phyloP scores from a whole-genome alignment of 2,797 vertebrate genomes.

The Thripadectes ignobilis region DNA sequence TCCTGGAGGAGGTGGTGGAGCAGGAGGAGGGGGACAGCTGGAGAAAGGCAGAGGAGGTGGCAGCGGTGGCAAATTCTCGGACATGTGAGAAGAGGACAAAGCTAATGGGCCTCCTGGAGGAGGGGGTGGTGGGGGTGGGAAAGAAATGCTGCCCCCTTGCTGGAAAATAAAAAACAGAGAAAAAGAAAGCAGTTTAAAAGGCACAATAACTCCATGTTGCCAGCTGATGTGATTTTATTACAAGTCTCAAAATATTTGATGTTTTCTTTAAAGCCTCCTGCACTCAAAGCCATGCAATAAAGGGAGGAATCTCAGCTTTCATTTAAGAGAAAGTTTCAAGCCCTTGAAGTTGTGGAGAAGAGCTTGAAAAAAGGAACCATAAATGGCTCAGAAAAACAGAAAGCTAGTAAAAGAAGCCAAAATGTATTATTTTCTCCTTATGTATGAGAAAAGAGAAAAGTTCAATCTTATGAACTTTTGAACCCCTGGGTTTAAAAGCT shows the following conservation, averaged over 20 bases:
- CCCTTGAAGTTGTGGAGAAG: slow-evolving; percentile 14
- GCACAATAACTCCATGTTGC: slow-evolving; percentile 16
- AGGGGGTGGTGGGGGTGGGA: slow-evolving; percentile 80
- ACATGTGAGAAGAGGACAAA: slow-evolving; percentile 65
- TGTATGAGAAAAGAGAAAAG: slow-evolving; percentile 28
- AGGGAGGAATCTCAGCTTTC: slow-evolving; percentile 59
- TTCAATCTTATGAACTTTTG: slow-evolving; percentile 43
- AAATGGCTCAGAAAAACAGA: slow-evolving; percentile 56
- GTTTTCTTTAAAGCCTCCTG: slow-evolving; percentile 57
- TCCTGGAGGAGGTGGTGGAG: slow-evolving; percentile 78
- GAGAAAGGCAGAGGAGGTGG: slow-evolving; percentile 85
- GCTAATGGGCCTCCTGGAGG: slow-evolving; percentile 85
- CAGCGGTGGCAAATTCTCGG: slow-evolving; percentile 77
- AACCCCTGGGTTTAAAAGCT: slow-evolving; percentile 40
- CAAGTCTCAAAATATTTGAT: slow-evolving; percentile 27
- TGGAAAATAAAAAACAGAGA: slow-evolving; percentile 51
- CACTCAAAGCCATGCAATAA: slow-evolving; percentile 58
- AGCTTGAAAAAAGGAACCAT: slow-evolving; percentile 32
- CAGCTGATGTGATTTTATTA: slow-evolving; percentile 59
- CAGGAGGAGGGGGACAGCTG: slow-evolving; percentile 80
- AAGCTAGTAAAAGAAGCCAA: slow-evolving; percentile 43
- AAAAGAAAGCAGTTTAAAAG: slow-evolving; percentile 48
- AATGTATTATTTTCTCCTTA: slow-evolving; percentile 55
- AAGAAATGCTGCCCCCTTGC: slow-evolving; percentile 78
- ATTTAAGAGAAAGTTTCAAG: slow-evolving; percentile 54